Conservation (phyloP, 2,113 vertebrate species). For the Cryptomyrus ogoouensis region DNA sequence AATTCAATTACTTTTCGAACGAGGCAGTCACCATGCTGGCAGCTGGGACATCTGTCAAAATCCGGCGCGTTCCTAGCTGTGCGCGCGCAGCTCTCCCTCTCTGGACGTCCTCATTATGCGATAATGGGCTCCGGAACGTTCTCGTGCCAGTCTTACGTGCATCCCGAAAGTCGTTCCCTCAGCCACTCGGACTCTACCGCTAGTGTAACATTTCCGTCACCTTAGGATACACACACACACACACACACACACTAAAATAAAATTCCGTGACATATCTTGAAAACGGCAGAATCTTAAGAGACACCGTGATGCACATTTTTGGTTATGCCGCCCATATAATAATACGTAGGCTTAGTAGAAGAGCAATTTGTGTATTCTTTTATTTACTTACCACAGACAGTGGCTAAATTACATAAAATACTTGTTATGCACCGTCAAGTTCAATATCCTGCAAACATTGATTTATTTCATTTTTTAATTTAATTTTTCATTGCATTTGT, state of each 20-base stretch:
- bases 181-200: background rate
- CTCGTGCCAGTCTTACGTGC: background rate
- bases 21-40: background rate
- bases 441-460: background rate
- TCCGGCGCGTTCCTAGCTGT: background rate
- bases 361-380: background rate
- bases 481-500: background rate
- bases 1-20: background rate
- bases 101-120: background rate
- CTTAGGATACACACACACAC: background rate
- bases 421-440: background rate
- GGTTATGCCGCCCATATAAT: background rate
- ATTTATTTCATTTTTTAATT: background rate
- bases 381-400: background rate
- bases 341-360: background rate
- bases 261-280: background rate
- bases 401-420: background rate
- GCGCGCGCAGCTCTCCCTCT: background rate
- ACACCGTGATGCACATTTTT: background rate
- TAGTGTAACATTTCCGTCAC: background rate
- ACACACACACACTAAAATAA: background rate
- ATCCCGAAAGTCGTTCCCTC: background rate
- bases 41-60: constrained; percentile 11
- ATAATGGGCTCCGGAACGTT: background rate
- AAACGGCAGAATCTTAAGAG: background rate